Evolutionary conservation across 2,797 vertebrate genomes (phyloP), one percentile per base, ranked within the genome.

Genomic region (Synaphobranchus kaupii): DNA sequence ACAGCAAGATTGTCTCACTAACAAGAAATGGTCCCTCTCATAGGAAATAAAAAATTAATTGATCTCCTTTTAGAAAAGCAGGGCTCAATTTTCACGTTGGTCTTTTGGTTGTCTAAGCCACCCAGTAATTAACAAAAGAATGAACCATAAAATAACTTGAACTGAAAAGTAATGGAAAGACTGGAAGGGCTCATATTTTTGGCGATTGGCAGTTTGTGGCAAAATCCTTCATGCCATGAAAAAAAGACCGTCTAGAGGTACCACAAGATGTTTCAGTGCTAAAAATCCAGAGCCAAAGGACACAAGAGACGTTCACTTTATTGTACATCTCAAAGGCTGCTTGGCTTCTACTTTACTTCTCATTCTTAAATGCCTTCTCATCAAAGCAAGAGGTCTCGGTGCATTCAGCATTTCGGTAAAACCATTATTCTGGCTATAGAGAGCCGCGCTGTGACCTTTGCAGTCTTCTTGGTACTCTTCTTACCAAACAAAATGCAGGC

Each of bases 1-100:
- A 84, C 80, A 86, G 92, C 92, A 92, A 92, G 94, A 95, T 95
- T 96, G 95, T 95, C 95, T 95, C 93, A 93, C 93, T 92, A 88
- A 93, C 93, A 92, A 94, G 93, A 94, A 92, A 94, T 94, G 93
- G 94, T 94, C 92, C 90, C 93, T 85, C 66, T 71, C 83, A 78
- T 52, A 93, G 90, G 86, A 87, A 84, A 91, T 88, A 87, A 20
- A 20, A 39, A 80, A 87, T 7, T n/a, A 28, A 60, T 86, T 60
- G 60, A 12, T 71, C 66, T 73, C 17, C 52, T 13, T 31, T 63
- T 85, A 90, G 90, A 92, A 91, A 89, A 87, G 83, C 88, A 88
- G 84, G 91, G 92, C 93, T 94, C 91, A 90, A 39, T 92, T 90
- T 92, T 91, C 87, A 91, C 84, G 89, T 84, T 73, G 60, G 85